Evolutionary conservation across 30 jellyfish, hydroid and myxozoan species (phyloP), one percentile per base, ranked within the genome.

Genomic region (Rhopilema esculentum): DNA sequence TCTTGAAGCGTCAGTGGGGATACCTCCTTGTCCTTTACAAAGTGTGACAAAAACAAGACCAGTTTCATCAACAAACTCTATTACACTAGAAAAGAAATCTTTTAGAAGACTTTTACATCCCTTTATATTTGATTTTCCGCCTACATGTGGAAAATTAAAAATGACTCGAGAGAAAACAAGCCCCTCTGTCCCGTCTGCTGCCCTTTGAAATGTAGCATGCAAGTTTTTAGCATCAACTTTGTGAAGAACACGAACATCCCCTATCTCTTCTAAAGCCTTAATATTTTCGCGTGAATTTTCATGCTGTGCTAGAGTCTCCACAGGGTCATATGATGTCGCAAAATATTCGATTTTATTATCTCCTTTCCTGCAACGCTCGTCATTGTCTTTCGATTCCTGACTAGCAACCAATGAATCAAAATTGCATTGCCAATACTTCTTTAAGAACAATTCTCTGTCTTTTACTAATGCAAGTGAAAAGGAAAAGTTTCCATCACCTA

Each of bases 21-120:
- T 94, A 7, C 99, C 99, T 19, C 99, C 99, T 51, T 94, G 99
- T n/a, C 99, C 99, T 84, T 72, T 69, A 75, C 99, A 94, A 8
- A 94, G 85, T 20, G 97, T 51, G 32, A 94, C 93, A 31, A 27
- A 82, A 31, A 94, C 92, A n/a, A 63, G 66, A 29, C 97, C 94
- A 27, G 74, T 69, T 18, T 65, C 81, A 49, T 88, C 67, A 25
- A 94, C 32, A 68, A 73, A 86, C 9, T 30, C 66, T 6, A 66
- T 68, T 28, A 91, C 86, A 65, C 99, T 88, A 20, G 19, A 67
- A 85, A 94, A 89, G 68, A 91, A 94, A 25, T 86, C 53, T 66
- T 86, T 69, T 19, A 94, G 80, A 19, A 94, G 75, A 30, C 27
- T 21, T 16, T 96, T 80, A 82, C 99, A 94, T 27, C 89, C 89